phyloP scores from a whole-genome alignment of 2,113 vertebrate genomes.

The Oplegnathus fasciatus region DNA sequence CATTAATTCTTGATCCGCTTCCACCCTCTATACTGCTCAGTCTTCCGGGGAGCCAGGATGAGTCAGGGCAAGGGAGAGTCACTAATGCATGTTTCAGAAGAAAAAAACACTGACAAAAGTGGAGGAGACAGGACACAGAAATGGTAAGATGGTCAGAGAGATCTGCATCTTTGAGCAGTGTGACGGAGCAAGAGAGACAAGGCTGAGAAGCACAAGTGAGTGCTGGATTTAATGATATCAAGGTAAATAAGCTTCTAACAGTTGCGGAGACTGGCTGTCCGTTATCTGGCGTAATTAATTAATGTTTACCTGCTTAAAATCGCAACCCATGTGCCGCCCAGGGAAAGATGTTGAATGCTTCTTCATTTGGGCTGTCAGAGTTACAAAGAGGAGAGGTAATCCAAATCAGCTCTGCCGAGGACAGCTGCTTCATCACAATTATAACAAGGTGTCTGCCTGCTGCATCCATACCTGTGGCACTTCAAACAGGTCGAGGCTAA shows the following conservation, averaged over 20 bases:
- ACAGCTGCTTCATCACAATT: slow-evolving; percentile 84
- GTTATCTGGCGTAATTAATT: slow-evolving; percentile 72
- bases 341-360: slow-evolving; percentile 69
- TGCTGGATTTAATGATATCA: slow-evolving; percentile 41
- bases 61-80: slow-evolving; percentile 54
- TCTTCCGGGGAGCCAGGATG: slow-evolving; percentile 31
- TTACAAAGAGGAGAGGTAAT: slow-evolving; percentile 78
- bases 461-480: slow-evolving; percentile 63
- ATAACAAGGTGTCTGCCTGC: slow-evolving; percentile 71
- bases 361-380: slow-evolving; percentile 80
- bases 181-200: slow-evolving; percentile 12
- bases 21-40: slow-evolving; percentile 42
- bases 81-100: slow-evolving; percentile 58
- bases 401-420: slow-evolving; percentile 75
- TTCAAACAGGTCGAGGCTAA: slow-evolving; percentile 61
- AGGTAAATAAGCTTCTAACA: slow-evolving; percentile 57
- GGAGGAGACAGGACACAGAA: slow-evolving; percentile 18
- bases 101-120: slow-evolving; percentile 8
- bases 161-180: slow-evolving; percentile 8
- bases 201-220: slow-evolving; percentile 23
- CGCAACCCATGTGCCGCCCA: slow-evolving; percentile 52
- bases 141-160: slow-evolving; percentile 1
- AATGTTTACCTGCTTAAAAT: slow-evolving; percentile 71
- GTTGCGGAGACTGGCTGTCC: slow-evolving; percentile 50
- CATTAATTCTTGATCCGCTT: slow-evolving; percentile 64